Base-by-base conservation (phyloP, 2,888 invertebrate species). In the Vannuccia rotundouncinata region DNA sequence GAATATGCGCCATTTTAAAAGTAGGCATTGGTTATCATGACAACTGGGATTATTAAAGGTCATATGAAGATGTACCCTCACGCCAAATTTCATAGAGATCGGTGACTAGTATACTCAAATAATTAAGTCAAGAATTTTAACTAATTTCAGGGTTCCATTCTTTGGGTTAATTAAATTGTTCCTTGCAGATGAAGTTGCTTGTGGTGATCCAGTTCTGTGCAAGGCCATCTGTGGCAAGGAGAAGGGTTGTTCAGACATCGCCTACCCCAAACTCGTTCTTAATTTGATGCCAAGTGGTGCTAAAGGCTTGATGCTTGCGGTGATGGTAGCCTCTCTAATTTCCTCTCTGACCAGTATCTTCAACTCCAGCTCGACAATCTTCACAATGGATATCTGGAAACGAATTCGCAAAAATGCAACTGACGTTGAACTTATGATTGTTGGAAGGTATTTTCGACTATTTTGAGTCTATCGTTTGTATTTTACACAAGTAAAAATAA, bases 261-360 rank as follows among this genome's bases (percentile, higher is more conserved):
- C 90, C 25, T 90, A 89, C 83, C 89, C 89, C 0, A 85, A 85
- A 77, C 84, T 90, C 74, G 90, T 90, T 28, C 82, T 89, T 28
- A 84, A 87, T 29, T 84, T 89, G 29, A 87, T 90, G 87, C 90
- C 90, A 0, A 83, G 84, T 0, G 90, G 89, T 17, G 84, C 86
- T n/a, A 82, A 87, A 25, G 90, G 90, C 0, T 83, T 90, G 73
- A 90, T 90, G 89, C 82, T 90, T 83, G 88, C 89, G 0, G 90
- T 89, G 10, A 90, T 90, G 89, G 85, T 90, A 85, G 89, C 89
- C 0, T 89, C 89, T 25, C 84, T 90, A 5, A 89, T 90, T 85
- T 89, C 89, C 31, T 89, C 89, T 0, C 84, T 90, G 76, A 89
- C 89, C 13, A 89, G 89, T 75, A 89, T 89, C 79, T 90, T 90